Conservation (phyloP, 2,888 invertebrate genomes). For the Spisula solida region DNA sequence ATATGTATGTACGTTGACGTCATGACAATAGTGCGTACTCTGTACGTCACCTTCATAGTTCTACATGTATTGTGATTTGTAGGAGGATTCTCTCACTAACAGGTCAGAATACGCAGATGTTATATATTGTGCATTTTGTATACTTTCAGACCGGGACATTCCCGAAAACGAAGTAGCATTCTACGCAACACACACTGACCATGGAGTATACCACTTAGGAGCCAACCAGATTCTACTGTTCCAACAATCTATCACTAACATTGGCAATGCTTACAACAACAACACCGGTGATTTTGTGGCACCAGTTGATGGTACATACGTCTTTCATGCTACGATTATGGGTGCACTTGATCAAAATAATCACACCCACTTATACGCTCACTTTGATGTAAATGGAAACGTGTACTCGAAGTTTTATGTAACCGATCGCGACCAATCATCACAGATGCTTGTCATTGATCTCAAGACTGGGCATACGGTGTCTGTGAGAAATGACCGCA, state of each 20-base stretch:
- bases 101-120: too few relatives aligned
- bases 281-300: neutral
- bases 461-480: neutral
- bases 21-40: too few relatives aligned
- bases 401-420: neutral
- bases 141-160: neutral
- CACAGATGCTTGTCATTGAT: neutral
- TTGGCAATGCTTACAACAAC: slow-evolving; percentile 15
- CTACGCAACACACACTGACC: neutral
- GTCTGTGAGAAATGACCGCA: neutral
- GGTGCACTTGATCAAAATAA: neutral
- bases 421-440: neutral
- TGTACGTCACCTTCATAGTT: too few relatives aligned
- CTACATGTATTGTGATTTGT: too few relatives aligned
- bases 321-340: neutral
- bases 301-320: neutral
- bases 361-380: neutral
- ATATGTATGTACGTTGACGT: too few relatives aligned
- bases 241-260: neutral
- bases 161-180: neutral
- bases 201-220: neutral
- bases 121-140: too few relatives aligned
- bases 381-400: neutral
- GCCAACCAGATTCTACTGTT: neutral
- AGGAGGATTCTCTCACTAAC: too few relatives aligned